Evolutionary conservation across 2,888 invertebrate genomes (phyloP).

Genomic region (Frankliniella fusca): DNA sequence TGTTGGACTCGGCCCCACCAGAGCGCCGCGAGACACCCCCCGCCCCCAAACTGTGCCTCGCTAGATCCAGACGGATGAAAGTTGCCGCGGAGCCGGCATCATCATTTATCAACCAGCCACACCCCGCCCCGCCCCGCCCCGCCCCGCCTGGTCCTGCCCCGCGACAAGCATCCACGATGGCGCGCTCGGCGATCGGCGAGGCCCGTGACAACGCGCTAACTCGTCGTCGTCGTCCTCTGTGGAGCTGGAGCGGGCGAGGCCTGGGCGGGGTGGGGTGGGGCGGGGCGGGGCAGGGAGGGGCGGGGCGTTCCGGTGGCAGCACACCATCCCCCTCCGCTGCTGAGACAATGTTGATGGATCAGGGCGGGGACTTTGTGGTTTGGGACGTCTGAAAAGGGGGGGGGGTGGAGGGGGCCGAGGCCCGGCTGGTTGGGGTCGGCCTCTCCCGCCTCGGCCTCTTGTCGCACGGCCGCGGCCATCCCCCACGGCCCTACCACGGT

Average conservation of each 20-base stretch:
- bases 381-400: neutral
- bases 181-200: neutral
- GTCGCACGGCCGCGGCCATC: too few relatives aligned
- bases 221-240: neutral
- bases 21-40: neutral
- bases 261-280: neutral
- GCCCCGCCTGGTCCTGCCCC: neutral
- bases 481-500: neutral
- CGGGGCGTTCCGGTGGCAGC: neutral
- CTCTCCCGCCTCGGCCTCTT: neutral
- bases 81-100: neutral
- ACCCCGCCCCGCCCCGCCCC: neutral
- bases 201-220: too few relatives aligned
- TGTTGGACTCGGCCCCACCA: neutral
- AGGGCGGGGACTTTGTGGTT: constrained; percentile 5
- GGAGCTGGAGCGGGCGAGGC: neutral
- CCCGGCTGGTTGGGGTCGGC: neutral
- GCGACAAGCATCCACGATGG: neutral
- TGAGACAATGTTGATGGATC: constrained; percentile 25
- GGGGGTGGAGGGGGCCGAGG: too few relatives aligned
- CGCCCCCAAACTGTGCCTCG: neutral
- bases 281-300: neutral
- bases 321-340: neutral
- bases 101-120: neutral
- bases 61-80: constrained; percentile 6